Evolutionary conservation across 2,113 vertebrate genomes (phyloP), one percentile per base, ranked within the genome.

Genomic region (Oreochromis tanganicae): DNA sequence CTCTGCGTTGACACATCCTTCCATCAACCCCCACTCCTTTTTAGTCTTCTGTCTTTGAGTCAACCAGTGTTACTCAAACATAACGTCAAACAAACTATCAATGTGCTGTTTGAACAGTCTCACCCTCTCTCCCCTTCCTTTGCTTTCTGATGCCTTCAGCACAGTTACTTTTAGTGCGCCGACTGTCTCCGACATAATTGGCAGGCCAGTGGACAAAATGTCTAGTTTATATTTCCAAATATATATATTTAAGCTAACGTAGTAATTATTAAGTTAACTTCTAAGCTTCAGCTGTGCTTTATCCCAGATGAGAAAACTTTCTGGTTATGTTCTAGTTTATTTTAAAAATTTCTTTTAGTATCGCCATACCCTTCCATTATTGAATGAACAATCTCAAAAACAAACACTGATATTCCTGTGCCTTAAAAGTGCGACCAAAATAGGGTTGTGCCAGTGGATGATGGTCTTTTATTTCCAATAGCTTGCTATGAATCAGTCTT

Each of bases 31-130:
- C 81, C 59, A 24, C 41, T 46, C 36, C 3, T 9, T 57, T 80
- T 80, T 56, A 48, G 4, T 54, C 14, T 27, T n/a, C 24, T 89
- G 34, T 71, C 19, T 89, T 12, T 83, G 27, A 66, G 36, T 85
- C 50, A 91, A 88, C 68, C 87, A 82, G 73, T 9, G 50, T 48
- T 82, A 5, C 83, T 90, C 87, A 89, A 93, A 91, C 84, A 91
- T 17, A 3, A 11, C 4, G 11, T 54, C 66, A 81, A 89, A 87
- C 63, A 87, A 91, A 68, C 82, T 38, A 19, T 80, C 63, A 19
- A 2, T 36, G 38, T 68, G 79, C 34, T 90, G 87, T 93, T 93
- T 90, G 86, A 90, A 86, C 80, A 85, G 78, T 21, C 68, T 21
- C 81, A 10, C 34, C 38, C 46, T 17, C 43, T 19, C 56, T 66